These are phyloP conservation scores for Chironomus tepperi DNA, from an alignment of 1,140 invertebrate genomes.

Conservation along the genomic window DNA sequence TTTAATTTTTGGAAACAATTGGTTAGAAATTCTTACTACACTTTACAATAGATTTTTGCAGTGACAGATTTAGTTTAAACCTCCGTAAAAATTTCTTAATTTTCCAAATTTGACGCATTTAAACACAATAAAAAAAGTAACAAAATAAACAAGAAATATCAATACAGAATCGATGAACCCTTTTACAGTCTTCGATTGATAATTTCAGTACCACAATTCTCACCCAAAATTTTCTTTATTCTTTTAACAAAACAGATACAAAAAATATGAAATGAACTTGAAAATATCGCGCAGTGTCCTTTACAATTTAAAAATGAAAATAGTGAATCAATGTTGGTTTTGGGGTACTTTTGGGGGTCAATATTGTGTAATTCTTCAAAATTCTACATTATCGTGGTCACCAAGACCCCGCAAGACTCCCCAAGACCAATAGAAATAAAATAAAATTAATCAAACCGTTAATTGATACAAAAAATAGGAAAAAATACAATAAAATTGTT, in stretches of 20 bases:
- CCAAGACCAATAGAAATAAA: too few relatives aligned
- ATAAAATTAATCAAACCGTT: too few relatives aligned
- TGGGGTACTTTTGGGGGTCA: too few relatives aligned
- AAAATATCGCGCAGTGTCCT: background rate
- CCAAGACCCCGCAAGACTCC: too few relatives aligned
- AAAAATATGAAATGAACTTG: background rate
- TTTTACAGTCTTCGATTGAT: constrained; percentile 19
- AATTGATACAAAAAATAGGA: too few relatives aligned
- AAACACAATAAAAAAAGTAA: background rate
- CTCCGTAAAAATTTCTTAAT: background rate
- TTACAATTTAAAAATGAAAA: background rate
- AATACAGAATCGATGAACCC: background rate
- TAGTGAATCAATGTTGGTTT: too few relatives aligned
- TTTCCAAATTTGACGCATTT: background rate
- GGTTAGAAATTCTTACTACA: too few relatives aligned
- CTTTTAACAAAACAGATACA: background rate
- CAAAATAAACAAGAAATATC: background rate
- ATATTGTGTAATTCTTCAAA: too few relatives aligned
- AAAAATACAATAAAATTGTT: too few relatives aligned
- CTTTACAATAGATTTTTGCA: too few relatives aligned
- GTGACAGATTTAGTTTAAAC: background rate
- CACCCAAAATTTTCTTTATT: background rate
- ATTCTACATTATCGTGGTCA: too few relatives aligned
- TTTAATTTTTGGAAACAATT: too few relatives aligned
- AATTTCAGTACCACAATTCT: background rate